Percentiles rank a stretch among this genome's conserved stretches.
These are phyloP conservation scores for Taphrorychus bicolor DNA, from an alignment of 2,888 invertebrate genomes.

Conservation along the genomic window DNA sequence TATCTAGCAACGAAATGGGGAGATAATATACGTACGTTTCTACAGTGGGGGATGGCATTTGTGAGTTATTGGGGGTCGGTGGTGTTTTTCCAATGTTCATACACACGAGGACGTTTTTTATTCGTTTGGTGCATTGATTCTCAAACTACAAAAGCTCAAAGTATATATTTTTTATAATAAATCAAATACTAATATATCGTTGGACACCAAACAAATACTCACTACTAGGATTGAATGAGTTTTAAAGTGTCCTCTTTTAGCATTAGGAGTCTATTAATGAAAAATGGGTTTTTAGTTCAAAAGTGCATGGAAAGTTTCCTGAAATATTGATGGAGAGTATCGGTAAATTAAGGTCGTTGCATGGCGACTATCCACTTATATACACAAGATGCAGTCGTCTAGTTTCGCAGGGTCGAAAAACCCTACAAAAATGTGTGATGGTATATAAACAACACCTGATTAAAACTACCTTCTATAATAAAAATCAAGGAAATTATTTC, in stretches of 20 bases:
- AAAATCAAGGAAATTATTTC: too few relatives aligned
- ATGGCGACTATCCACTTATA: slow-evolving; percentile 15
- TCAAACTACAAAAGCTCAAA: too few relatives aligned
- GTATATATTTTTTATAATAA: too few relatives aligned
- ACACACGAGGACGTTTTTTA: too few relatives aligned
- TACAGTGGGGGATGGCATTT: background rate
- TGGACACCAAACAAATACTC: too few relatives aligned
- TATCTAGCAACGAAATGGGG: background rate
- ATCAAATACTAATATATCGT: too few relatives aligned
- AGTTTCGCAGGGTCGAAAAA: background rate
- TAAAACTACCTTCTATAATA: too few relatives aligned
- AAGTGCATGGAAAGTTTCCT: slow-evolving; percentile 14
- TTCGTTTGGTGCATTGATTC: too few relatives aligned
- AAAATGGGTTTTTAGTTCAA: background rate
- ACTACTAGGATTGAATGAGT: too few relatives aligned
- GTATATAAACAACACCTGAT: too few relatives aligned
- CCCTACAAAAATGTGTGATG: background rate
- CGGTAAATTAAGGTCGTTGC: slow-evolving; percentile 18
- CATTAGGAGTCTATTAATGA: background rate
- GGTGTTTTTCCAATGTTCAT: too few relatives aligned
- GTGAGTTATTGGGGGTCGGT: background rate
- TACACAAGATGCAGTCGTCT: background rate
- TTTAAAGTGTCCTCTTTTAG: too few relatives aligned
- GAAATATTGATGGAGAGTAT: slow-evolving; percentile 13
- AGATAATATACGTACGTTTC: background rate